Conservation (phyloP, 2,113 vertebrate genomes). For the Cyprinodon tularosa region DNA sequence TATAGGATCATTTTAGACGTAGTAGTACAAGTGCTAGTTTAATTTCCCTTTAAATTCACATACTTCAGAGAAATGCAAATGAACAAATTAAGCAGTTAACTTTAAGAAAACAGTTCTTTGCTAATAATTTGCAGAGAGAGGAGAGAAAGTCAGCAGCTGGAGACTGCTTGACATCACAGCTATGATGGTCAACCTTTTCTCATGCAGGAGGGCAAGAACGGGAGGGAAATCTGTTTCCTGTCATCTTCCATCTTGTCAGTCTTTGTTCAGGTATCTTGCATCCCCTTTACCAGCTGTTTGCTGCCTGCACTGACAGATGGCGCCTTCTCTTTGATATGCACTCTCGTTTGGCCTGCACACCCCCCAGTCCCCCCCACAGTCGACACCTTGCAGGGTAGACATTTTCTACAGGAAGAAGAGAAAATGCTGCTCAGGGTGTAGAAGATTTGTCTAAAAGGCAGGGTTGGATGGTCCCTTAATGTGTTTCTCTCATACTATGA, state of each 20-base stretch:
- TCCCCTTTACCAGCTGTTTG: constrained; percentile 90
- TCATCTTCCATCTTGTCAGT: constrained; percentile 97
- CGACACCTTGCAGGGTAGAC: constrained; percentile 42
- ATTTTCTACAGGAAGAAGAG: constrained; percentile 43
- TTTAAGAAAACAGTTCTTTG: not conserved
- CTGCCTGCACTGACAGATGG: constrained; percentile 90
- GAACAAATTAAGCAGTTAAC: constrained; percentile 31
- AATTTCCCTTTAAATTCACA: constrained; percentile 27
- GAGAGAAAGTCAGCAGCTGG: constrained; percentile 87
- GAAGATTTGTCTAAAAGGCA: not conserved
- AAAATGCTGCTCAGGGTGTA: not conserved
- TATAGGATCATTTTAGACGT: constrained; percentile 28
- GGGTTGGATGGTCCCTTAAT: constrained; percentile 11
- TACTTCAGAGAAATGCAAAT: constrained; percentile 35
- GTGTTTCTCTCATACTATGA: constrained; percentile 18
- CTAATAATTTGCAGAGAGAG: constrained; percentile 50
- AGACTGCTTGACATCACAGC: constrained; percentile 85
- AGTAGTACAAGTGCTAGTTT: constrained; percentile 23
- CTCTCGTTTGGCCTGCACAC: constrained; percentile 46
- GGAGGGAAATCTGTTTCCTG: constrained; percentile 94
- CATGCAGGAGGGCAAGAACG: constrained; percentile 69
- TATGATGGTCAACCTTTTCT: constrained; percentile 81
- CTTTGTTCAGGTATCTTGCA: constrained; percentile 90
- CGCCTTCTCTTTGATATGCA: constrained; percentile 85
- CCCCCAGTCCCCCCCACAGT: constrained; percentile 22